Evolutionary conservation across 2,888 invertebrate species (phyloP).

Genomic region (Heteromurus nitidus): DNA sequence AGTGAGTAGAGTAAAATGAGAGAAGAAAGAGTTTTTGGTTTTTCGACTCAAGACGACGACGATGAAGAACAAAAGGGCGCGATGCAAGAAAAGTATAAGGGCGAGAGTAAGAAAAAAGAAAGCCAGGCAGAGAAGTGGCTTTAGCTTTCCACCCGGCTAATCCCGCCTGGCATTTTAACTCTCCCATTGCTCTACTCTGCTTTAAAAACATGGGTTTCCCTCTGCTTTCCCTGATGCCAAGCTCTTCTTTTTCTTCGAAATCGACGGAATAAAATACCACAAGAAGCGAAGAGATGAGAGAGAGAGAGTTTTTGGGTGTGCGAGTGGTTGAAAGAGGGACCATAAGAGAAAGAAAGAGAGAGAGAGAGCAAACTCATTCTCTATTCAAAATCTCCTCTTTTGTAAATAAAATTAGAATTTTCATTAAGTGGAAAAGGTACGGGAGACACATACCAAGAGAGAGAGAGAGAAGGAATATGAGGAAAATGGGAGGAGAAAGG

Average conservation of each 20-base stretch:
- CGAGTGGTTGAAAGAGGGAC: constrained; percentile 10
- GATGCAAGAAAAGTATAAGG: constrained; percentile 25
- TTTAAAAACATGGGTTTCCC: constrained; percentile 15
- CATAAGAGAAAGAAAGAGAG: constrained; percentile 23
- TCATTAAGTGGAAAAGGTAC: constrained; percentile 67
- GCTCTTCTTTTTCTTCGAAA: constrained; percentile 1
- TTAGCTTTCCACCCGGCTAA: constrained; percentile 64
- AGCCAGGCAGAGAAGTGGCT: constrained; percentile 43
- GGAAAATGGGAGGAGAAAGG: constrained; percentile 33
- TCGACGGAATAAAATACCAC: constrained; percentile 47
- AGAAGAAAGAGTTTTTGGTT: constrained; percentile 56
- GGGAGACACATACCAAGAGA: constrained; percentile 59
- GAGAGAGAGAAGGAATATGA: constrained; percentile 29
- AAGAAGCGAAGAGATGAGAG: constrained; percentile 9
- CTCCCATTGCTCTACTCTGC: constrained; percentile 40
- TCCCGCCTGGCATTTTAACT: constrained; percentile 65
- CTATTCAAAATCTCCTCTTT: constrained; percentile 64
- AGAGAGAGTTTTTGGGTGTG: background rate
- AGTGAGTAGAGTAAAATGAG: constrained; percentile 58
- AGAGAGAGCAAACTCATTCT: constrained; percentile 53
- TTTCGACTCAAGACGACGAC: constrained; percentile 45
- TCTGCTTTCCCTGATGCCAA: constrained; percentile 3
- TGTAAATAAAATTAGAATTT: constrained; percentile 65
- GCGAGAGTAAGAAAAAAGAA: background rate
- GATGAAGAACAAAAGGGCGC: constrained; percentile 50